Percentiles rank a stretch among this genome's conserved stretches.
These are phyloP conservation scores for Drosophila prolongata DNA, from an alignment of 2,888 invertebrate genomes.

Conservation along the genomic window DNA sequence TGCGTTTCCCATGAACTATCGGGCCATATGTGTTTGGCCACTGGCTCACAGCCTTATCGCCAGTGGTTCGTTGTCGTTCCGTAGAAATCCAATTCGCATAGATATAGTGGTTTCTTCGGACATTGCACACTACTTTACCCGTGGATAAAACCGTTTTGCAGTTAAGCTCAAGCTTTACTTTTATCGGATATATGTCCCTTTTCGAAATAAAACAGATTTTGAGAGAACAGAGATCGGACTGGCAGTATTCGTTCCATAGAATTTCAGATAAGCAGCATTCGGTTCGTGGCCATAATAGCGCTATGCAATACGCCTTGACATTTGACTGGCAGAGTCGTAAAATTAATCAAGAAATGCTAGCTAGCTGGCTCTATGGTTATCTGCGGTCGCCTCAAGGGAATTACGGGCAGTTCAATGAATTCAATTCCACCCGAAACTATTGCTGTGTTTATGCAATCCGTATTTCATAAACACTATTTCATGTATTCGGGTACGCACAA, in stretches of 20 bases:
- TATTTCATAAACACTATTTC: too few species aligned
- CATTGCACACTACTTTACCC: too few species aligned
- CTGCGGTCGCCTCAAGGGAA: slow-evolving; percentile 16
- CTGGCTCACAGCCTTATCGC: slow-evolving; percentile 34
- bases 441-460: too few species aligned
- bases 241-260: too few species aligned
- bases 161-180: too few species aligned
- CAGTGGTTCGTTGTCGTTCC: slow-evolving; percentile 9
- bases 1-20: slow-evolving; percentile 32
- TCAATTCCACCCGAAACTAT: slow-evolving; percentile 25
- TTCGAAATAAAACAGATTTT: neutral
- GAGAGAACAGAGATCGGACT: neutral
- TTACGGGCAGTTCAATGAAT: slow-evolving; percentile 30
- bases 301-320: slow-evolving; percentile 41
- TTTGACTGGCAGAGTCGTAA: slow-evolving; percentile 54
- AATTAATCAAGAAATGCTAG: slow-evolving; percentile 46
- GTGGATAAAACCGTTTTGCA: too few species aligned
- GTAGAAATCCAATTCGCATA: slow-evolving; percentile 11
- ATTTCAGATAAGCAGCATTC: too few species aligned
- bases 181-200: neutral
- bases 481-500: too few species aligned
- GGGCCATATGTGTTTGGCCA: slow-evolving; percentile 4
- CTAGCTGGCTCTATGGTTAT: slow-evolving; percentile 17
- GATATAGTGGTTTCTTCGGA: neutral
- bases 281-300: too few species aligned